Evolutionary conservation across 1,140 invertebrate species (phyloP), one percentile per base, ranked within the genome.

Genomic region (Rhopalosiphum padi): DNA sequence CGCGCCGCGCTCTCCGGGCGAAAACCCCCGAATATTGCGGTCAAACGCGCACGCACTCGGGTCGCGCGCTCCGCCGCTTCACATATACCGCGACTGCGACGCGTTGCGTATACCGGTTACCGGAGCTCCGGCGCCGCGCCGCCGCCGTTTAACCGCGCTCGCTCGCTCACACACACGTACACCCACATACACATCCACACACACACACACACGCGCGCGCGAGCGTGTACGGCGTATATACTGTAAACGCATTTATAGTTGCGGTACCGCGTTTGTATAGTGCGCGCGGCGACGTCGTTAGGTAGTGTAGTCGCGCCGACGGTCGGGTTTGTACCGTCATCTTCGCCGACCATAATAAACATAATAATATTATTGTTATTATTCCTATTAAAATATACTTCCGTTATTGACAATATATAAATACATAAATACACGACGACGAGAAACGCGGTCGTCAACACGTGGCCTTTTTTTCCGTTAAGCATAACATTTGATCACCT

Each of bases 11-110:
- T 55, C n/a, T 90, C 89, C 41, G 87, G 23, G 48, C 87, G 87
- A 90, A 90, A 92, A 92, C 91, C 68, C 77, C 77, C 77, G 48
- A 93, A 93, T 93, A 86, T 93, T 86, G 91, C 91, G 91, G 91
- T 93, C 91, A 93, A 86, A 68, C 60, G 60, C 91, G 30, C 91
- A 46, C 68, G 43, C 41, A 91, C 90, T 91, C 53, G 48, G 90
- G 60, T 51, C 90, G 41, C 90, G 91, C 77, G 46, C 90, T 43
- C 68, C 41, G 46, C n/a, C 46, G 86, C 86, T 6, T 30, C 41
- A 86, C 43, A 43, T 41, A 41, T 43, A 82, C 91, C 85, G 37
- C 83, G 83, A 41, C 85, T 43, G 43, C 85, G 85, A 46, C 35
- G 37, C 83, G 41, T 41, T 85, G 41, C 60, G 30, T 85, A 86